Percentiles rank a stretch among this genome's conserved stretches.
Evolutionary conservation across 2,797 vertebrate species (phyloP).

Genomic region (Hoplostethus atlanticus): DNA sequence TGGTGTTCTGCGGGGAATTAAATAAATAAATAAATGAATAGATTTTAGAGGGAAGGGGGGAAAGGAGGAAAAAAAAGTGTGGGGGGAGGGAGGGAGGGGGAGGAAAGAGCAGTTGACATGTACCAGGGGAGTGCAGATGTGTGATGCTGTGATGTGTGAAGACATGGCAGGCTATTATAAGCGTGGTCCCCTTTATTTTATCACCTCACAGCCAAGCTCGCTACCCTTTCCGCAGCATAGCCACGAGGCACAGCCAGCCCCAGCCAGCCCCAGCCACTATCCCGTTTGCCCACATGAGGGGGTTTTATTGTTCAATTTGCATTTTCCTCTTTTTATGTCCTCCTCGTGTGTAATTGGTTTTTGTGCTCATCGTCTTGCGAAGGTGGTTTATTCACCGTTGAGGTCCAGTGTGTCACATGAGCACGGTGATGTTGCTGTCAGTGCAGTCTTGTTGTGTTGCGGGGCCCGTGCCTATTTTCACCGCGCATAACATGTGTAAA

Average conservation of each 20-base stretch:
- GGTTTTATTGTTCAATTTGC: conserved; percentile 79
- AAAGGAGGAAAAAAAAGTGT: conserved; percentile 32
- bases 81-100: conserved; percentile 46
- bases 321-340: conserved; percentile 73
- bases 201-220: conserved; percentile 72
- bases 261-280: conserved; percentile 52
- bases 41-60: conserved; percentile 42
- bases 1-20: conserved; percentile 60
- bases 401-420: conserved; percentile 61
- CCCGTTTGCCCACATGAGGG: conserved; percentile 56
- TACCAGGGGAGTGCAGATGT: conserved; percentile 65
- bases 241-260: conserved; percentile 61
- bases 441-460: conserved; percentile 37
- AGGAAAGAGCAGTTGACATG: conserved; percentile 66
- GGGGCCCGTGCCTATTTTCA: conserved; percentile 35
- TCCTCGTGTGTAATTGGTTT: conserved; percentile 70
- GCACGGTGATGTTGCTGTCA: conserved; percentile 66
- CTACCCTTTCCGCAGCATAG: conserved; percentile 53
- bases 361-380: conserved; percentile 59
- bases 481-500: conserved; percentile 42
- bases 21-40: conserved; percentile 77
- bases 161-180: conserved; percentile 76
- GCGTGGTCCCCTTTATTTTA: conserved; percentile 77
- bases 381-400: conserved; percentile 59
- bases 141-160: conserved; percentile 80